phyloP scores from a whole-genome alignment of 1,140 invertebrate species.

The Drosophila sucinea region DNA sequence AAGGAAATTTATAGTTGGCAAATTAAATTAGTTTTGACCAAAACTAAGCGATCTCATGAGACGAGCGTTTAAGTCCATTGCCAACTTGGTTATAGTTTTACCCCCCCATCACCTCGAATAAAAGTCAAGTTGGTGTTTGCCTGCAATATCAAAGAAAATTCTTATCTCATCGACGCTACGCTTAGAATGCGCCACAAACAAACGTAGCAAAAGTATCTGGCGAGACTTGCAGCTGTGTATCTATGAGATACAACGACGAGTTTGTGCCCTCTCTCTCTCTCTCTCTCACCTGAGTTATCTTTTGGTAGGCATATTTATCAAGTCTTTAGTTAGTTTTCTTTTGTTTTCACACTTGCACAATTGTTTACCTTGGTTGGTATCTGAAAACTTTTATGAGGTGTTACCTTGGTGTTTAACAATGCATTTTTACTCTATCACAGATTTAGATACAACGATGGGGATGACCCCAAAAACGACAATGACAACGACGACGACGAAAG shows the following conservation, averaged over 20 bases:
- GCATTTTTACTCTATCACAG: conserved; percentile 28
- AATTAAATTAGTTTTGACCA: background rate
- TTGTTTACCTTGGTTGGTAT: conserved; percentile 38
- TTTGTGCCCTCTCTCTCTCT: background rate
- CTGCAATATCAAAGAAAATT: background rate
- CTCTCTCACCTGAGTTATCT: background rate
- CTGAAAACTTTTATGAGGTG: conserved; percentile 41
- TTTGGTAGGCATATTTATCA: conserved; percentile 39
- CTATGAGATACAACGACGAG: conserved; percentile 33
- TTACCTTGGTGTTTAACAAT: conserved; percentile 52
- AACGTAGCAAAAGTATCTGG: conserved; percentile 6
- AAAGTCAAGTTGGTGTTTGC: background rate
- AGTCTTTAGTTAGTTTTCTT: conserved; percentile 47
- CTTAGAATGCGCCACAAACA: conserved; percentile 18
- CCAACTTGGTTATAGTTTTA: background rate
- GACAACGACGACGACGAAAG: conserved; percentile 8
- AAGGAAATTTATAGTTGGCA: background rate
- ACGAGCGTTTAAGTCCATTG: background rate
- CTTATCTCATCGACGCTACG: conserved; percentile 19
- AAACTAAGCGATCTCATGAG: background rate
- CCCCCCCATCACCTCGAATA: background rate
- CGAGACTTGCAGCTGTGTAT: conserved; percentile 38
- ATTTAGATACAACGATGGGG: conserved; percentile 41
- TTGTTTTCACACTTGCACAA: conserved; percentile 59
- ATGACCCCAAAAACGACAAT: conserved; percentile 33